A percentile compares a stretch with the other conserved stretches of the same genome.
These are phyloP conservation scores for Eristalis arbustorum DNA, from an alignment of 2,888 invertebrate species.

Conservation along the genomic window DNA sequence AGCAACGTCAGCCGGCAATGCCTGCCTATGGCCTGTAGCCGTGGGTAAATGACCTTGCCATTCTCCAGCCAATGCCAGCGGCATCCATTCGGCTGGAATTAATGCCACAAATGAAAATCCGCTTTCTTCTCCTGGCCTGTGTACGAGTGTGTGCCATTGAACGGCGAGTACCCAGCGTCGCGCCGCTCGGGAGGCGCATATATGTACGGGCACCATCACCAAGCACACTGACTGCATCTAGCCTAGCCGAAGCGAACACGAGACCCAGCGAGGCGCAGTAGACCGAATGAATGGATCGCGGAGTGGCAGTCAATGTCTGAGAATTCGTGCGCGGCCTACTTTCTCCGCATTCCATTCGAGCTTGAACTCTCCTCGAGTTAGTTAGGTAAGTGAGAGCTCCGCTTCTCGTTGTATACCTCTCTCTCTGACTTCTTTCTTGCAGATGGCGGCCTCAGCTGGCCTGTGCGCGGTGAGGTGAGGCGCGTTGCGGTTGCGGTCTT, in stretches of 20 bases:
- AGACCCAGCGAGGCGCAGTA: constrained; percentile 38
- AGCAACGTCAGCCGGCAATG: background rate
- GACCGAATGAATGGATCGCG: constrained; percentile 71
- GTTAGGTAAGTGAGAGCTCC: constrained; percentile 69
- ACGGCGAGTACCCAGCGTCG: background rate
- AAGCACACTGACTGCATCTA: background rate
- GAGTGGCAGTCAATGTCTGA: constrained; percentile 74
- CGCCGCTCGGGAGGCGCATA: background rate
- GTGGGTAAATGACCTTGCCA: constrained; percentile 71
- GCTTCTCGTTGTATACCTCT: background rate
- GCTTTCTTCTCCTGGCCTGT: constrained; percentile 52
- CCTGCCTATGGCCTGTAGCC: constrained; percentile 56
- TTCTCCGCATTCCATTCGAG: constrained; percentile 79
- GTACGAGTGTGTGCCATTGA: background rate
- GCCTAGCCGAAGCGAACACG: constrained; percentile 1
- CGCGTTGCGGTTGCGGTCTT: constrained; percentile 52
- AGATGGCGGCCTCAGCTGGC: background rate
- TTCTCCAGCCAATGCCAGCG: constrained; percentile 66
- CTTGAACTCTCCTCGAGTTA: constrained; percentile 64
- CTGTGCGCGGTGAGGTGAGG: background rate
- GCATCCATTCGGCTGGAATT: constrained; percentile 65
- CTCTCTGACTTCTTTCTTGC: background rate
- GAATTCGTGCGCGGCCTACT: constrained; percentile 79
- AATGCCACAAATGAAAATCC: constrained; percentile 68
- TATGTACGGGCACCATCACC: background rate